Conservation (phyloP, 64 coral and sea anemone species). For the Dendrophyllia cribrosa region DNA sequence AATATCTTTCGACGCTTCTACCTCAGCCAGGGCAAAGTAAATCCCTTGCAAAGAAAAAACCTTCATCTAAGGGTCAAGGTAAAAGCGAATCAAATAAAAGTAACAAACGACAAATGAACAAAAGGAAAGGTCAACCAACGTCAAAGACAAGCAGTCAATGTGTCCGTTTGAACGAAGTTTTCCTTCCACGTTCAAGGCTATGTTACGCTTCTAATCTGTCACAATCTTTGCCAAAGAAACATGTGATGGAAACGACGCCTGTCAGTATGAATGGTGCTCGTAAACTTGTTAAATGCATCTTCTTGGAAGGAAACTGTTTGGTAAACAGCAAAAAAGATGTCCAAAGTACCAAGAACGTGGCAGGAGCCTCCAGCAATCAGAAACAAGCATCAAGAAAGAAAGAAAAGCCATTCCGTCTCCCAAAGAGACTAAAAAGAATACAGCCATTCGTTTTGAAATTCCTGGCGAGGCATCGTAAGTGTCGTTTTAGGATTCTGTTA, state of each 20-base stretch:
- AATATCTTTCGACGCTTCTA: neutral
- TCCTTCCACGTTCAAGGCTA: slow-evolving; percentile 15
- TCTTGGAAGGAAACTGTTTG: slow-evolving; percentile 21
- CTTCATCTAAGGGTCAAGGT: neutral
- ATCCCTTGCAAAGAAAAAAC: neutral
- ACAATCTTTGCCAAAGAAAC: slow-evolving; percentile 53
- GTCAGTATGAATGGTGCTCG: slow-evolving; percentile 55
- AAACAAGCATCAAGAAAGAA: neutral
- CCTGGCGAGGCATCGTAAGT: slow-evolving; percentile 52
- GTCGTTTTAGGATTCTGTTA: slow-evolving; percentile 52
- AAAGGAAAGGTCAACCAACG: neutral
- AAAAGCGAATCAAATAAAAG: neutral
- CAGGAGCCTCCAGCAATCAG: neutral
- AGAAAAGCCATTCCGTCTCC: slow-evolving; percentile 24
- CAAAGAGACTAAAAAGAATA: slow-evolving; percentile 58
- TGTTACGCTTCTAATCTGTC: slow-evolving; percentile 62
- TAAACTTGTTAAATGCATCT: slow-evolving; percentile 61
- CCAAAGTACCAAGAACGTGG: neutral
- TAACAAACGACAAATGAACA: slow-evolving; percentile 9
- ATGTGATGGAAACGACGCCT: slow-evolving; percentile 54
- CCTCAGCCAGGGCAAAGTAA: neutral
- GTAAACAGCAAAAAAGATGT: neutral
- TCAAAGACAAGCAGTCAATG: neutral
- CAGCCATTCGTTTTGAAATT: slow-evolving; percentile 39
- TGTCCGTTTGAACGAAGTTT: neutral